phyloP scores from a whole-genome alignment of 2,113 vertebrate species.

The Sigmodon hispidus region DNA sequence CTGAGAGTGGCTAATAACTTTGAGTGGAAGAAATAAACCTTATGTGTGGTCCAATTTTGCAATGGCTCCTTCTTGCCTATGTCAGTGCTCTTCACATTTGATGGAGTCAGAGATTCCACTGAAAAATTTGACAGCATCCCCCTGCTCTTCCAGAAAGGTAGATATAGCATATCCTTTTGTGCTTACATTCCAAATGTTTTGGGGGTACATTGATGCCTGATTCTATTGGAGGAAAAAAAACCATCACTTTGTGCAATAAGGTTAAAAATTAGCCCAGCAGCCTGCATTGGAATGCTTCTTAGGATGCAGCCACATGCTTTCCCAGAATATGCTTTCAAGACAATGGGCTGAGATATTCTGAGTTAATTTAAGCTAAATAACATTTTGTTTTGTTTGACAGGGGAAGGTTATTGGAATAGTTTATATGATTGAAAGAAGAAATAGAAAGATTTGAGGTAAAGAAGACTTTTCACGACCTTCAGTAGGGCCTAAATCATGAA shows the following conservation, averaged over 20 bases:
- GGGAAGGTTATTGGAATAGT: not conserved
- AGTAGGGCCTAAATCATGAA: not conserved
- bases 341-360: not conserved
- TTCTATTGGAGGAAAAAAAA: not conserved
- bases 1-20: not conserved
- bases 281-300: not conserved
- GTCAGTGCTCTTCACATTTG: not conserved
- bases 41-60: not conserved
- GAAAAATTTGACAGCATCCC: not conserved
- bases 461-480: not conserved
- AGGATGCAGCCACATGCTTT: not conserved
- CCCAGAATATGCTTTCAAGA: not conserved
- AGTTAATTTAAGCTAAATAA: conserved; percentile 17
- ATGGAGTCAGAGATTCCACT: not conserved
- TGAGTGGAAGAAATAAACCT: not conserved
- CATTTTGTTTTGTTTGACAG: not conserved
- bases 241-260: not conserved
- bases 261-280: not conserved
- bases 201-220: not conserved
- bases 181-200: not conserved
- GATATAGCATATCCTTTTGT: not conserved
- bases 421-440: not conserved
- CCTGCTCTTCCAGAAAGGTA: not conserved
- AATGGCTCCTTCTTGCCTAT: not conserved
- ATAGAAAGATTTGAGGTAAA: not conserved